Conservation (phyloP, 2,113 vertebrate genomes). For the Acrocephalus kingi region DNA sequence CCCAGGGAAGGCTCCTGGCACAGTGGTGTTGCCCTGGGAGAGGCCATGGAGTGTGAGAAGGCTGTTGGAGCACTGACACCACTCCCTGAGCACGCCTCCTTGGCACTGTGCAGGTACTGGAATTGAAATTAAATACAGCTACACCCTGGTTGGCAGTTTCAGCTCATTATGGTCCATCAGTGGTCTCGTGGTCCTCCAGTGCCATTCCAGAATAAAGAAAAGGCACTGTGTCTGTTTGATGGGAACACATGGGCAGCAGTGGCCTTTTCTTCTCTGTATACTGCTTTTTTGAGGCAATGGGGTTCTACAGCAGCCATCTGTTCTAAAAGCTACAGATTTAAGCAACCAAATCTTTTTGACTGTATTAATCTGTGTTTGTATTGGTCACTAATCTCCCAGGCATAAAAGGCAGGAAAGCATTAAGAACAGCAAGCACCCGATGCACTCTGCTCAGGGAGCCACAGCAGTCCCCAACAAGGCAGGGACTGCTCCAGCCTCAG, state of each 20-base stretch:
- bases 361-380: background rate
- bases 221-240: background rate
- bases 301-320: background rate
- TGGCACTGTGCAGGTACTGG: accelerated
- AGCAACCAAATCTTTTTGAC: background rate
- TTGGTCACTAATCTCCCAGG: background rate
- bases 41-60: accelerated
- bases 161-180: background rate
- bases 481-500: background rate
- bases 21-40: accelerated
- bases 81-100: background rate
- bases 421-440: background rate
- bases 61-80: background rate
- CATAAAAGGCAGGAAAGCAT: no score
- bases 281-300: background rate
- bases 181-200: background rate
- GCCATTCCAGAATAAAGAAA: background rate
- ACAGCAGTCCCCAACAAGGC: background rate
- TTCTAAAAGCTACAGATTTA: background rate
- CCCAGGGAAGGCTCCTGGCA: accelerated
- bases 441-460: background rate
- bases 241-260: background rate
- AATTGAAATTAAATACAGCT: background rate
- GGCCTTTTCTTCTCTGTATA: background rate
- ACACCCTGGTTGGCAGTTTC: background rate